phyloP scores from a whole-genome alignment of 2,888 invertebrate species.

The Punctoribates punctum region DNA sequence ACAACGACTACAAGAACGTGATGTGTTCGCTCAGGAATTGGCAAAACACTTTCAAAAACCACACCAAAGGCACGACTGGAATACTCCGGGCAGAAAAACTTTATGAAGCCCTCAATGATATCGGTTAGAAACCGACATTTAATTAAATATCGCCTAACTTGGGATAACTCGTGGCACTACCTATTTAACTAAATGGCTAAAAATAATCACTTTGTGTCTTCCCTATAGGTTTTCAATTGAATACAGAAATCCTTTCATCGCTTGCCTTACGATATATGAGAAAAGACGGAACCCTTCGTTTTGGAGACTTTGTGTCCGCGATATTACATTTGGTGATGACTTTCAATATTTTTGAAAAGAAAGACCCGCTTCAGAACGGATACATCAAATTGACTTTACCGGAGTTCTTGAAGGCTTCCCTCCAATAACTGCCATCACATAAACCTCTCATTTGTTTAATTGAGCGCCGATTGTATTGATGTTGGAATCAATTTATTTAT shows the following conservation, averaged over 20 bases:
- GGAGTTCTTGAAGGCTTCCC: constrained; percentile 72
- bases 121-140: constrained; percentile 60
- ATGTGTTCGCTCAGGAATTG: constrained; percentile 86
- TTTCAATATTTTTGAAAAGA: constrained; percentile 76
- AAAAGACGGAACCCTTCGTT: constrained; percentile 83
- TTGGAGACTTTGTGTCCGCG: constrained; percentile 86
- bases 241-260: constrained; percentile 74
- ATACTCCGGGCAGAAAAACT: constrained; percentile 80
- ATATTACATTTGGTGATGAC: constrained; percentile 82
- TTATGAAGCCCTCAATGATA: constrained; percentile 75
- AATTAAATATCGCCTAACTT: not conserved
- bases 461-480: not conserved
- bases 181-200: too few relatives aligned
- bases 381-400: constrained; percentile 73
- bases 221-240: constrained; percentile 69
- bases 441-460: not conserved
- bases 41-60: constrained; percentile 84
- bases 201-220: constrained; percentile 13
- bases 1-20: constrained; percentile 80
- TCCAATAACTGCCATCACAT: constrained; percentile 57
- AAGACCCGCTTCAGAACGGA: constrained; percentile 74
- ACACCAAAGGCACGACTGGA: constrained; percentile 84
- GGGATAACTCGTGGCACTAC: too few relatives aligned
- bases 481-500: not conserved
- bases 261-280: constrained; percentile 82